Base-by-base conservation (phyloP, 2,888 invertebrate species). In the Onthophagus sagittarius region DNA sequence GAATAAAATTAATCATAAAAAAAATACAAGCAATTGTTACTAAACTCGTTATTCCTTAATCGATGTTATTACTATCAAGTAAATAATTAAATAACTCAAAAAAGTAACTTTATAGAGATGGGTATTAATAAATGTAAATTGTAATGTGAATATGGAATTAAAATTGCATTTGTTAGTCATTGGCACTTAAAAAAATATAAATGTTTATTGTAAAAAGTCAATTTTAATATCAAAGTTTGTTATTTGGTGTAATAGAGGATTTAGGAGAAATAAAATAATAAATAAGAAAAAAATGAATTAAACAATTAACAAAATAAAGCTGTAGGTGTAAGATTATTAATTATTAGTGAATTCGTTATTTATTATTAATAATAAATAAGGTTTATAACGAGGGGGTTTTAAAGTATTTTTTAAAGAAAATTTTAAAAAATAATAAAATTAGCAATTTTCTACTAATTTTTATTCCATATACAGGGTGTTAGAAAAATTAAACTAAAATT, bases 181-280 rank as follows among this genome's bases (percentile, higher is more conserved):
- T 75, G 76, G 79, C 78, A 78, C 78, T 74, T 76, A 77, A 80
- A 76, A 76, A 75, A 67, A 23, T 31, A 31, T 31, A 67, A 81
- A 79, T 82, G 82, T 82, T 82, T 83, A 83, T 67, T 81, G 79
- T 83, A 83, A 77, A 79, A 80, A 79, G 83, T 83, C 83, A 83
- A 84, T 83, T 83, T 83, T 82, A 82, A 82, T 78, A 81, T 76
- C 32, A 15, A 78, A 79, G 76, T 75, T 63, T 69, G 63, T 70
- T 63, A 73, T 39, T 62, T 14, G 15, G 33, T 70, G 32, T 73
- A 53, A 14, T 53, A 70, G 62, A 53, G 2, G 62, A 23, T 53
- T 53, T 53, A 53, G 39, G 39, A 53, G 13, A 63, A 14, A 63
- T 63, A 63, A 63, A 23, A 23, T 65, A 15, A 33, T 33, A 33